Base-by-base conservation (phyloP, 2,797 vertebrate species). In the Oreochromis grahami region DNA sequence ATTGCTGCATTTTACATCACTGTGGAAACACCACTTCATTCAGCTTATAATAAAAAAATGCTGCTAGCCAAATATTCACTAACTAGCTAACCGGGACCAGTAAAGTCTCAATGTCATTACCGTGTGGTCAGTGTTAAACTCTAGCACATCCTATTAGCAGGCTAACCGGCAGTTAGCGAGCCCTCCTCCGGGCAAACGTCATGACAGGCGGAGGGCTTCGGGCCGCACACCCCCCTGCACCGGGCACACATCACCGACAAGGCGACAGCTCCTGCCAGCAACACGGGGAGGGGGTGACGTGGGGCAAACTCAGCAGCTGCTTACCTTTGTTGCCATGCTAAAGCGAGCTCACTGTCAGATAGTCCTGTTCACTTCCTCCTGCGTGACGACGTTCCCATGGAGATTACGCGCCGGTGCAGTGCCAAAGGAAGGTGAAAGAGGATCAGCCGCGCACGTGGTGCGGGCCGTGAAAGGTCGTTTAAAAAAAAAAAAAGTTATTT, bases 261-360 rank as follows among this genome's bases (percentile, higher is more conserved):
- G 68, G n/a, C 4, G 19, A 80, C 68, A 38, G 24, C 43, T 52
- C 4, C 77, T 11, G 52, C 14, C 79, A 38, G 6, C 60, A 19
- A 79, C 70, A 77, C 11, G 13, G 26, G 24, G 43, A 19, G 41
- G 48, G 56, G 77, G 8, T 24, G n/a, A 6, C 21, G 77, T n/a
- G 41, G 10, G 17, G 51, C 9, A 83, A 86, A 48, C 81, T 17
- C 53, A 26, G 79, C 34, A 68, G 51, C 94, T 94, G 48, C 95
- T 96, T 96, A 97, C 96, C 96, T 96, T 96, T 87, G 94, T 93
- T 93, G 96, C 95, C 96, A 96, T 96, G 91, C 93, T 95, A 86
- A 93, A 93, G 81, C 90, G 89, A 94, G 91, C 85, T 91, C 87
- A 86, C 85, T 58, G 86, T 81, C 90, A 92, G 83, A 89, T 78